phyloP scores from a whole-genome alignment of 92 coral and sea anemone species.

The Phenganax marumi region DNA sequence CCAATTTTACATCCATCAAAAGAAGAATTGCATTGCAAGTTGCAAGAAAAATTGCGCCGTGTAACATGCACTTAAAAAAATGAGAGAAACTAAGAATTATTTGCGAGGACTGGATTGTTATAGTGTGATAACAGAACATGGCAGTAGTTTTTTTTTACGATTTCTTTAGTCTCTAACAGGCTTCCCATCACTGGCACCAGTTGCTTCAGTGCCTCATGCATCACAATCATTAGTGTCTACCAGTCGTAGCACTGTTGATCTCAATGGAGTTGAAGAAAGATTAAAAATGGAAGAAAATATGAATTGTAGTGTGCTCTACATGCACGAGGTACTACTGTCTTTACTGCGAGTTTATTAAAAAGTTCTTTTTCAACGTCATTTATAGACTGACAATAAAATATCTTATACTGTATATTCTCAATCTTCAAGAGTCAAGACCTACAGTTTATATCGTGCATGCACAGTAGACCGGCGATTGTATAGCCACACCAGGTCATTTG shows the following conservation, averaged over 20 bases:
- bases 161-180: constrained; percentile 26
- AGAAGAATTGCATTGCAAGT: no score
- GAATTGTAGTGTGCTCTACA: constrained; percentile 91
- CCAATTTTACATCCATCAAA: no score
- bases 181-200: constrained; percentile 75
- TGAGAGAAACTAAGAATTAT: no score
- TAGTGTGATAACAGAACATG: no score
- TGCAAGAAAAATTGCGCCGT: no score
- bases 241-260: constrained; percentile 68
- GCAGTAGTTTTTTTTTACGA: no score
- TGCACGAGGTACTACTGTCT: constrained; percentile 75
- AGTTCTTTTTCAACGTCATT: background rate
- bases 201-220: constrained; percentile 78
- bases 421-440: no score
- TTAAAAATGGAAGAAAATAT: constrained; percentile 74
- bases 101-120: no score
- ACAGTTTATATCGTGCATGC: no score
- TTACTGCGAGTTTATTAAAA: background rate
- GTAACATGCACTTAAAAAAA: no score
- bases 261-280: constrained; percentile 69
- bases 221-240: constrained; percentile 42
- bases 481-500: background rate
- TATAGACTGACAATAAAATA: background rate
- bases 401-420: background rate
- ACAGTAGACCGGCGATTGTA: background rate